Evolutionary conservation across 2,797 vertebrate genomes (phyloP).

Genomic region (Pipistrellus pygmaeus): DNA sequence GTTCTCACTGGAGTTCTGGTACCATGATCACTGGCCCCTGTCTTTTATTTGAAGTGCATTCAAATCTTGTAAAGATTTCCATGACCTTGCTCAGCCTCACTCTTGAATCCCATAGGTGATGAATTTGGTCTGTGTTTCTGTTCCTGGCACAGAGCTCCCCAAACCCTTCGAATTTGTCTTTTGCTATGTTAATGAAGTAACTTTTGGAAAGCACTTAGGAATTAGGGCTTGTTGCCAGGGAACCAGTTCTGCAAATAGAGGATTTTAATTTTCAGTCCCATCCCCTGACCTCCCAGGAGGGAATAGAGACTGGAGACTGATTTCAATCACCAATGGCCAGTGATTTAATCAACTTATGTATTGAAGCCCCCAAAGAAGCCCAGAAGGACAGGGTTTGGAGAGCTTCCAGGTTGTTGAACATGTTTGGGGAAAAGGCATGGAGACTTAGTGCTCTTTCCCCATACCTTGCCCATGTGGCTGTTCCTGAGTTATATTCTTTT

Average conservation of each 20-base stretch:
- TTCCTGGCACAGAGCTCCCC: neutral
- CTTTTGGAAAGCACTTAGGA: neutral
- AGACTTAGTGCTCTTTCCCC: neutral
- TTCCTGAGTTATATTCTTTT: neutral
- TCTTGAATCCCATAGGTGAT: neutral
- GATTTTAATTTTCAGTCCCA: neutral
- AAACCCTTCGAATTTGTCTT: neutral
- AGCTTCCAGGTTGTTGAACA: neutral
- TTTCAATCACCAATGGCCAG: neutral
- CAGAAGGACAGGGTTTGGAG: neutral
- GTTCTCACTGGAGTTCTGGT: neutral
- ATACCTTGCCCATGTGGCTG: neutral
- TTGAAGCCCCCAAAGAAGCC: neutral
- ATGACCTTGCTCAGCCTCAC: neutral
- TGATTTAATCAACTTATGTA: neutral
- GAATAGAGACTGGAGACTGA: neutral
- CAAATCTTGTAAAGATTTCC: neutral
- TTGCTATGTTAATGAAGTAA: neutral
- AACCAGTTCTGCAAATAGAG: neutral
- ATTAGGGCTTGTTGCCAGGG: neutral
- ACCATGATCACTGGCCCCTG: neutral
- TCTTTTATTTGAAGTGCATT: rapidly evolving
- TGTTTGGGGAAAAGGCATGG: neutral
- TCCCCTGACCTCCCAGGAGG: neutral
- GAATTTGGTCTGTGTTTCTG: neutral